These are phyloP conservation scores for Sinhomidia bicolor DNA, from an alignment of 2,888 invertebrate genomes.

Conservation along the genomic window DNA sequence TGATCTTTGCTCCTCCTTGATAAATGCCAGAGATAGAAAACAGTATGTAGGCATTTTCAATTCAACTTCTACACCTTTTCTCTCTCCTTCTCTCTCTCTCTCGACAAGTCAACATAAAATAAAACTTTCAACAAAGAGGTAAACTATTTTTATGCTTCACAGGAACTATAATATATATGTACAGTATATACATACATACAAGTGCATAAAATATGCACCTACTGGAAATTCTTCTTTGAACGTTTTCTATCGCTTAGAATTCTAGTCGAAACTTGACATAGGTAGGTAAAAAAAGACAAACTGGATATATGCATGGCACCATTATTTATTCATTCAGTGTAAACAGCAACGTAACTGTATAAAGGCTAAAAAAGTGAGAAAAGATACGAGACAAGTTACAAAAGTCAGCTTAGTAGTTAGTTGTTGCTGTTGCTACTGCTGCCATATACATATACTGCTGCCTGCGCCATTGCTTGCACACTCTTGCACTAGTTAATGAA, in stretches of 20 bases:
- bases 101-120: not conserved
- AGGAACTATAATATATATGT: not conserved
- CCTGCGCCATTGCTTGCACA: not conserved
- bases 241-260: not conserved
- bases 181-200: not conserved
- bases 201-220: too few species aligned
- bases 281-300: not conserved
- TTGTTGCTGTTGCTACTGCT: not conserved
- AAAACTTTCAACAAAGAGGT: not conserved
- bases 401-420: not conserved
- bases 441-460: not conserved
- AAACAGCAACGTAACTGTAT: not conserved
- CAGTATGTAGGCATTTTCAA: not conserved
- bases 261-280: not conserved
- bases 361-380: not conserved
- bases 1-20: slow-evolving; percentile 3
- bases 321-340: slow-evolving; percentile 46
- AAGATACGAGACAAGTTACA: not conserved
- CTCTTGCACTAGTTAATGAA: not conserved
- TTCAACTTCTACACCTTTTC: not conserved
- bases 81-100: not conserved
- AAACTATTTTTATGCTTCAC: not conserved
- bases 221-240: not conserved
- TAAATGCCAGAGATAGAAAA: not conserved
- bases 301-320: slow-evolving; percentile 6